These are phyloP conservation scores for Hirtodrosophila cameraria DNA, from an alignment of 2,888 invertebrate species.

Conservation along the genomic window DNA sequence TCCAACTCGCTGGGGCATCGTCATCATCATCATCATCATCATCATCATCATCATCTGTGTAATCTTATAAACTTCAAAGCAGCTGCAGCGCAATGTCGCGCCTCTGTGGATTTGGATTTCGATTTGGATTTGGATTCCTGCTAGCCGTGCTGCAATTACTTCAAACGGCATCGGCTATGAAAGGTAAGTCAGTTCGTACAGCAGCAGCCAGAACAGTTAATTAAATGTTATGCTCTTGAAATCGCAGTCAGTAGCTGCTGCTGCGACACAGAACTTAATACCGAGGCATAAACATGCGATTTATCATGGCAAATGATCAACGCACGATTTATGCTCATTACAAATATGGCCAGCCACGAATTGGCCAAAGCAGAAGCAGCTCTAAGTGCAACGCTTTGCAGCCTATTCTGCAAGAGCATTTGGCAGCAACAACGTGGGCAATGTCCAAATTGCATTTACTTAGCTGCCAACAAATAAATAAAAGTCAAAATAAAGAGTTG, in stretches of 20 bases:
- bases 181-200: constrained; percentile 62
- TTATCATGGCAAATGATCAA: constrained; percentile 80
- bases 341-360: constrained; percentile 78
- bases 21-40: too few relatives aligned
- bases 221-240: constrained; percentile 66
- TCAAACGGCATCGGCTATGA: constrained; percentile 66
- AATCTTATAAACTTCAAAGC: constrained; percentile 64
- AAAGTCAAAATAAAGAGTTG: constrained; percentile 79
- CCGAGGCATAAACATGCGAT: constrained; percentile 72
- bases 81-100: constrained; percentile 69
- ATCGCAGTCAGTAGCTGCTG: constrained; percentile 53
- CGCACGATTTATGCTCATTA: constrained; percentile 80
- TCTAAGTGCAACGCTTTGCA: too few relatives aligned
- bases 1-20: constrained; percentile 16
- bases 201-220: constrained; percentile 58
- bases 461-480: constrained; percentile 78
- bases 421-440: constrained; percentile 56
- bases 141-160: constrained; percentile 63
- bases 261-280: constrained; percentile 64
- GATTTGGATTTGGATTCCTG: constrained; percentile 46
- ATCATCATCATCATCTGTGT: too few relatives aligned
- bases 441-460: constrained; percentile 77
- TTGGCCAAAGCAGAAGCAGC: constrained; percentile 50
- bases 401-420: constrained; percentile 18
- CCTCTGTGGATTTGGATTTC: constrained; percentile 54